Base-by-base conservation (phyloP, 2,888 invertebrate species). In the Acronicta psi region DNA sequence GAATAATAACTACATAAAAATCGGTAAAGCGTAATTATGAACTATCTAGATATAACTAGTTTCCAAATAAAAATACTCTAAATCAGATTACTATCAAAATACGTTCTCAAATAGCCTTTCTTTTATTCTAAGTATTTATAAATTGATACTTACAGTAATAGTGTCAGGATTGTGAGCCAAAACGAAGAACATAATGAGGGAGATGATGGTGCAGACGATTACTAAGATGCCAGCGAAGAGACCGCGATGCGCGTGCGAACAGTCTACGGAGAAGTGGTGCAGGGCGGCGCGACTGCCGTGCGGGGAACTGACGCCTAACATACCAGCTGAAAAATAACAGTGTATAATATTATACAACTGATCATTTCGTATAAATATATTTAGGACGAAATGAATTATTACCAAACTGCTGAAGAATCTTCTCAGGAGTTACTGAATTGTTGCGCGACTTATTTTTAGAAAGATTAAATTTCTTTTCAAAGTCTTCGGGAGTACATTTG, bases 131-230 rank as follows among this genome's bases (percentile, higher is more conserved):
- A 18, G 36, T 34, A 56, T 50, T 44, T 50, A 40, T 9, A 59
- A 46, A 42, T 40, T 3, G 55, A 82, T 62, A 59, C 59, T 90
- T 85, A 94, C 94, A 45, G 92, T 91, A 49, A 95, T 95, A 63
- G 96, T 96, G 5, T 94, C 91, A 0, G 95, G 95, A 71, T 95
- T 95, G 58, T 95, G 95, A 54, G 96, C 96, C 45, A 98, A 91
- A 0, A 98, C 98, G 87, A 98, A 98, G 91, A 98, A 98, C 95
- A 98, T 96, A 53, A 98, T 98, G 62, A 98, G 95, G 13, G 97
- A 97, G 80, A 98, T 97, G 47, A 98, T 97, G 10, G 97, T 97
- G 57, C 97, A 94, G 0, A 98, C 98, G 52, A 98, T 96, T 38
- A 98, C 92, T 10, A 98, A 89, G 67, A 97, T 96, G 7, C 98